These are phyloP conservation scores for Melanerpes formicivorus DNA, from an alignment of 2,113 vertebrate species.

Conservation along the genomic window DNA sequence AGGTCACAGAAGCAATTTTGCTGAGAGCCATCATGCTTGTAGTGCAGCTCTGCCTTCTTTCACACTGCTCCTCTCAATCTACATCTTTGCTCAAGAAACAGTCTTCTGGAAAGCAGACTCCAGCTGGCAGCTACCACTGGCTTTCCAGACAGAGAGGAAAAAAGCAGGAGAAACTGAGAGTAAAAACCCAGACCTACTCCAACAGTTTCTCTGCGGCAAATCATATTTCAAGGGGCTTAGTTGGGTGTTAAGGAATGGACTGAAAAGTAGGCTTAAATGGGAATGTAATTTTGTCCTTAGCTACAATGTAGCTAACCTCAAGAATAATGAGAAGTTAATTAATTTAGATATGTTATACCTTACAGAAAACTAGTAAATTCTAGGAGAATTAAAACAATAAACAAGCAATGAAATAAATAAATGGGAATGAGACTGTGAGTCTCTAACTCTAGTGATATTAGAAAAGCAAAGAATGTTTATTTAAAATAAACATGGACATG, in stretches of 20 bases:
- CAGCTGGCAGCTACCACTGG: not conserved
- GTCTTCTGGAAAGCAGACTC: not conserved
- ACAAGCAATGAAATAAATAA: not conserved
- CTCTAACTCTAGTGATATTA: not conserved
- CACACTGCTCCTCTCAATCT: not conserved
- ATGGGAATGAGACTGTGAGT: not conserved
- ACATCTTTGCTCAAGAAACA: not conserved
- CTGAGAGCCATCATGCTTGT: not conserved
- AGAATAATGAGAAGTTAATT: not conserved
- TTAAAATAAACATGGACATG: not conserved
- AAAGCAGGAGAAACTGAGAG: not conserved
- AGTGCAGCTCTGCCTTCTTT: not conserved
- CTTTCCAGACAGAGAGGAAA: not conserved
- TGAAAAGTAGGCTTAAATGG: not conserved
- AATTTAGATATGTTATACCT: not conserved
- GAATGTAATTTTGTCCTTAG: not conserved
- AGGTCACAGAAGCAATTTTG: fast-evolving
- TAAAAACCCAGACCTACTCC: not conserved
- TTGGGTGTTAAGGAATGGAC: not conserved
- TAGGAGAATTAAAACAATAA: not conserved
- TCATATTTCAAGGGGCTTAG: not conserved
- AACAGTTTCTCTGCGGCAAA: not conserved
- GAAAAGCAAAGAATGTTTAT: not conserved
- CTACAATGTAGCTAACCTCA: not conserved
- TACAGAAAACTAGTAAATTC: not conserved